Percentiles rank a stretch among this genome's conserved stretches.
Conservation (phyloP, 2,797 vertebrate species). For the Sibirionetta formosa region DNA sequence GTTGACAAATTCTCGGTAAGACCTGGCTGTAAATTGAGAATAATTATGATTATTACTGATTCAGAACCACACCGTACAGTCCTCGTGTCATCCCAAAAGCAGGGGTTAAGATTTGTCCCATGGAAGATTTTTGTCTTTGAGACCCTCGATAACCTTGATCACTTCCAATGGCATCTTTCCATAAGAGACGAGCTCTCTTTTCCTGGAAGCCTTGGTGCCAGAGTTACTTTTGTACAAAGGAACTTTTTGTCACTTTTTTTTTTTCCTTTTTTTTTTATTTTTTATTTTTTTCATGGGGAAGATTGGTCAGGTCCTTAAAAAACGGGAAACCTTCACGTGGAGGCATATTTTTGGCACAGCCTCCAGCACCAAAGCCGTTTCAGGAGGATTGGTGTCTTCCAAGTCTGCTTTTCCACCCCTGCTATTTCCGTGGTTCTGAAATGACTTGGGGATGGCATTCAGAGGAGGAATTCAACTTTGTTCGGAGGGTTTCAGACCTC, state of each 20-base stretch:
- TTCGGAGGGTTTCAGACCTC: not conserved
- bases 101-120: not conserved
- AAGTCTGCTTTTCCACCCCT: not conserved
- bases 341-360: not conserved
- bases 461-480: not conserved
- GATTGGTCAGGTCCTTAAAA: not conserved
- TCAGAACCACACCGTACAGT: accelerated
- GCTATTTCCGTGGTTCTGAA: not conserved
- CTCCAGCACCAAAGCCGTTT: not conserved
- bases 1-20: not conserved
- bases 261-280: not conserved
- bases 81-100: not conserved
- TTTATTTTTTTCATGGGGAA: not conserved
- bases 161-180: not conserved
- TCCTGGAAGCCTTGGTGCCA: not conserved
- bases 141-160: not conserved
- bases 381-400: not conserved
- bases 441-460: not conserved
- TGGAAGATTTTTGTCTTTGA: not conserved
- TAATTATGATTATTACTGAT: not conserved
- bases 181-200: not conserved
- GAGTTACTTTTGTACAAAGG: not conserved
- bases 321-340: not conserved
- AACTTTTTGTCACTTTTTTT: not conserved
- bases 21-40: not conserved